phyloP scores from a whole-genome alignment of 2,797 vertebrate genomes.

The Ctenopoma multispine region DNA sequence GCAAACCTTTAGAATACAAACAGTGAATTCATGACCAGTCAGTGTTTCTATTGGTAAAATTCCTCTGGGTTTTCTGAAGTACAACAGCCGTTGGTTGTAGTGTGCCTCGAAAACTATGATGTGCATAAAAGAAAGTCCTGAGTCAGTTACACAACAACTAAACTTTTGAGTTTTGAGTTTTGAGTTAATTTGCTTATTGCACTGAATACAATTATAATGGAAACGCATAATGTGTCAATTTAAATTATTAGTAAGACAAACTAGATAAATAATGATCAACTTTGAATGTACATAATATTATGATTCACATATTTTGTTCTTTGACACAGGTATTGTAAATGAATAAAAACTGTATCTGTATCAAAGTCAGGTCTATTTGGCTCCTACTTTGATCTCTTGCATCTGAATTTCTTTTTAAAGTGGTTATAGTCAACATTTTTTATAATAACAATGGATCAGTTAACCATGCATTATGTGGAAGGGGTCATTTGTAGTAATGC shows the following conservation, averaged over 20 bases:
- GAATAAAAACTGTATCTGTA: not conserved
- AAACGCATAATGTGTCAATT: not conserved
- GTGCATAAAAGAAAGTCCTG: not conserved
- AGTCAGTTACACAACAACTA: not conserved
- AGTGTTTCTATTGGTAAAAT: slow-evolving; percentile 8
- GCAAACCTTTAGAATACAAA: slow-evolving; percentile 51
- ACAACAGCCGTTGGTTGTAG: slow-evolving; percentile 5
- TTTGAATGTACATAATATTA: not conserved
- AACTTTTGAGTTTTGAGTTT: no score
- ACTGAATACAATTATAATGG: not conserved
- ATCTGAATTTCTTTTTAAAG: not conserved
- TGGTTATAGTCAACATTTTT: not conserved
- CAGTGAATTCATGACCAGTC: slow-evolving; percentile 51
- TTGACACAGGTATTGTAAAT: not conserved
- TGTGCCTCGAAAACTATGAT: not conserved
- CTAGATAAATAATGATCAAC: not conserved
- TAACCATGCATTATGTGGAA: not conserved
- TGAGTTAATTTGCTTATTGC: not conserved
- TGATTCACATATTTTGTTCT: not conserved
- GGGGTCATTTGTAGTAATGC: not conserved
- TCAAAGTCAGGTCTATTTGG: no score
- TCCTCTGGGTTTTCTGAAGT: not conserved
- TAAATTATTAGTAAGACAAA: not conserved
- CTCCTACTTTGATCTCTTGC: no score
- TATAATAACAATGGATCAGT: not conserved